phyloP scores from a whole-genome alignment of 2,113 vertebrate species.

The Xiphophorus hellerii region DNA sequence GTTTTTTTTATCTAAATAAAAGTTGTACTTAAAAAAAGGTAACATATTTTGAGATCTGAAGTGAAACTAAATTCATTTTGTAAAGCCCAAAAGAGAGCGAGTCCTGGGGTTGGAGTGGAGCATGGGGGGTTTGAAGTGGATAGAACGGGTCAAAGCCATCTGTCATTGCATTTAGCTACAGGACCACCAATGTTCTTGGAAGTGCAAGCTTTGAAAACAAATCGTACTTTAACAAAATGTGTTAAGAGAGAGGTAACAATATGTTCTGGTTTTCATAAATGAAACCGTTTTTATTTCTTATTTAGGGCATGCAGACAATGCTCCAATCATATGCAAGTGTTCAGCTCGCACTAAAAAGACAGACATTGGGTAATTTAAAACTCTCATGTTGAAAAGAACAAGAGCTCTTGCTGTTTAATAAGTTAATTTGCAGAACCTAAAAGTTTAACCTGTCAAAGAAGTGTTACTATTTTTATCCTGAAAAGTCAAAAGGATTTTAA shows the following conservation, averaged over 20 bases:
- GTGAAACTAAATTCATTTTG: no score
- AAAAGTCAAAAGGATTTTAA: no score
- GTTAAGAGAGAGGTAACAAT: constrained; percentile 44
- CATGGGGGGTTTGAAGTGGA: no score
- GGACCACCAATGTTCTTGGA: constrained; percentile 71
- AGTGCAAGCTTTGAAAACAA: constrained; percentile 60
- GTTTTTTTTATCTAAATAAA: no score
- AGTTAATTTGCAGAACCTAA: neutral
- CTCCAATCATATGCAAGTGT: constrained; percentile 4
- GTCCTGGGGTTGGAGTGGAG: neutral
- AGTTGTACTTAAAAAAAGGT: no score
- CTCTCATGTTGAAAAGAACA: neutral
- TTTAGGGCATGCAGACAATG: constrained; percentile 24
- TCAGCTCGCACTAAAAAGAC: neutral
- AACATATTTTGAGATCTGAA: no score
- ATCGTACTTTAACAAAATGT: constrained; percentile 43
- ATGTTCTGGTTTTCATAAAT: constrained; percentile 42
- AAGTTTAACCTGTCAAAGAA: neutral
- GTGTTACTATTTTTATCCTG: neutral
- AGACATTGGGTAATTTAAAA: constrained; percentile 10
- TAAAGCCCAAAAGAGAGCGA: constrained; percentile 3
- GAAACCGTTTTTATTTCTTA: constrained; percentile 30
- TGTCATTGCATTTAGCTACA: constrained; percentile 66
- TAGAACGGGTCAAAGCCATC: constrained; percentile 45
- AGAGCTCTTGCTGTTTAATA: neutral